Percentiles rank a stretch among this genome's conserved stretches.
Conservation (phyloP, 2,888 invertebrate species). For the Eremobia ochroleuca region DNA sequence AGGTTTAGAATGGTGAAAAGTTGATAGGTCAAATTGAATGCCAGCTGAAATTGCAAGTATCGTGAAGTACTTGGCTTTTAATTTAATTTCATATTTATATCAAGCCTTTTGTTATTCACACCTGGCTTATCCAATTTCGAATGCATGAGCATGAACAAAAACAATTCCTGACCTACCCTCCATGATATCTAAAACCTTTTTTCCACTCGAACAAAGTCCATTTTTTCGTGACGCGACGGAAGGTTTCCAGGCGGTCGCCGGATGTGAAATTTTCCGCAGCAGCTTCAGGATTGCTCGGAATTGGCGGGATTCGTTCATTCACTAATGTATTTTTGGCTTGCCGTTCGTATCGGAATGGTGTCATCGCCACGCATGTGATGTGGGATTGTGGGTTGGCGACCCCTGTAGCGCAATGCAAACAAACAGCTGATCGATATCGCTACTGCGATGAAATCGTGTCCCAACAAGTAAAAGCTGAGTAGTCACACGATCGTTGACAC, state of each 20-base stretch:
- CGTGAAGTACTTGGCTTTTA: conserved; percentile 12
- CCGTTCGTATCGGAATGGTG: conserved; percentile 80
- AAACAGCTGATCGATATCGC: conserved; percentile 86
- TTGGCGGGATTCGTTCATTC: conserved; percentile 78
- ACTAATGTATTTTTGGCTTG: conserved; percentile 84
- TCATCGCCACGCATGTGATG: conserved; percentile 80
- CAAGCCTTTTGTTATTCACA: conserved; percentile 46
- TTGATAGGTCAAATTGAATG: conserved; percentile 7
- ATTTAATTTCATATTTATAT: conserved; percentile 45
- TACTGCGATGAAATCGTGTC: conserved; percentile 69
- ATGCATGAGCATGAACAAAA: conserved; percentile 35
- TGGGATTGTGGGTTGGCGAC: conserved; percentile 84
- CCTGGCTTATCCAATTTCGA: conserved; percentile 48
- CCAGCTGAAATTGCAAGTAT: conserved; percentile 20
- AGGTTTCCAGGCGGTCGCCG: conserved; percentile 74
- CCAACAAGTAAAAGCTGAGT: conserved; percentile 64
- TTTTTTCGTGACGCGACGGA: conserved; percentile 69
- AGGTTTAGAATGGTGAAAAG: conserved; percentile 8
- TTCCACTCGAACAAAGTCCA: conserved; percentile 66
- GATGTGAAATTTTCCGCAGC: conserved; percentile 88
- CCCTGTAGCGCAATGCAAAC: conserved; percentile 82
- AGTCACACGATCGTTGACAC: conserved; percentile 62
- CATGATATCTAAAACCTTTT: conserved; percentile 47
- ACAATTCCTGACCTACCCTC: conserved; percentile 37
- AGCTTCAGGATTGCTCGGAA: conserved; percentile 77